These are phyloP conservation scores for Corythornis leucogaster DNA, from an alignment of 2,797 vertebrate genomes.

Conservation along the genomic window DNA sequence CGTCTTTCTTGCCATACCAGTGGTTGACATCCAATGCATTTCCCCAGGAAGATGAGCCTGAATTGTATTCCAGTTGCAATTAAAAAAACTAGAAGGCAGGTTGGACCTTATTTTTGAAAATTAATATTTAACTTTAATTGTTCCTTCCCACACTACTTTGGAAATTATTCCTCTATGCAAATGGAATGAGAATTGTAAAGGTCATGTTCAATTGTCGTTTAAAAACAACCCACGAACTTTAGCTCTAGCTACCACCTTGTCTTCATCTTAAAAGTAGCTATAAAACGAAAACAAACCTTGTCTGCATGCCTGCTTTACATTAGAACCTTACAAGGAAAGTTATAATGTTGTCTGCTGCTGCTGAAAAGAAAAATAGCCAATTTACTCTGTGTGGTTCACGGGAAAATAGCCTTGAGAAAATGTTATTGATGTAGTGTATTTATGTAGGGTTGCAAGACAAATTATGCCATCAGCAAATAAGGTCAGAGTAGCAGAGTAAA, in stretches of 20 bases:
- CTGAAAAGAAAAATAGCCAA: slow-evolving; percentile 72
- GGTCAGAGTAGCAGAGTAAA: slow-evolving; percentile 69
- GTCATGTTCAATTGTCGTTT: slow-evolving; percentile 35
- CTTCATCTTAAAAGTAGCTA: slow-evolving; percentile 26
- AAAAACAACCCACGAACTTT: neutral
- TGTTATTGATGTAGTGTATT: slow-evolving; percentile 78
- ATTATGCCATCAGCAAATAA: slow-evolving; percentile 81
- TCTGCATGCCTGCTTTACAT: slow-evolving; percentile 43
- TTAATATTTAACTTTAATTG: slow-evolving; percentile 70
- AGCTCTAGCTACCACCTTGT: slow-evolving; percentile 29
- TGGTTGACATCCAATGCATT: neutral
- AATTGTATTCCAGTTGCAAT: neutral
- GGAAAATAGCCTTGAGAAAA: slow-evolving; percentile 76
- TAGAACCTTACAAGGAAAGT: slow-evolving; percentile 52
- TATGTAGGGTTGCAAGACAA: slow-evolving; percentile 78
- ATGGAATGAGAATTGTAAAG: slow-evolving; percentile 46
- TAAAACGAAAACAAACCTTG: slow-evolving; percentile 40
- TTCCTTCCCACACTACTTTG: slow-evolving; percentile 19
- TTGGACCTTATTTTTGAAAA: slow-evolving; percentile 43
- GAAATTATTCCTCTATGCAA: slow-evolving; percentile 43
- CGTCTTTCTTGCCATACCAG: neutral
- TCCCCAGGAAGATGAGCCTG: neutral
- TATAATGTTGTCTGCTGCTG: slow-evolving; percentile 56
- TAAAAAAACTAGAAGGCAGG: slow-evolving; percentile 24
- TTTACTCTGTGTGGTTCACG: slow-evolving; percentile 70